Evolutionary conservation across 2,113 vertebrate genomes (phyloP), one percentile per base, ranked within the genome.

Genomic region (Ceyx margarethae): DNA sequence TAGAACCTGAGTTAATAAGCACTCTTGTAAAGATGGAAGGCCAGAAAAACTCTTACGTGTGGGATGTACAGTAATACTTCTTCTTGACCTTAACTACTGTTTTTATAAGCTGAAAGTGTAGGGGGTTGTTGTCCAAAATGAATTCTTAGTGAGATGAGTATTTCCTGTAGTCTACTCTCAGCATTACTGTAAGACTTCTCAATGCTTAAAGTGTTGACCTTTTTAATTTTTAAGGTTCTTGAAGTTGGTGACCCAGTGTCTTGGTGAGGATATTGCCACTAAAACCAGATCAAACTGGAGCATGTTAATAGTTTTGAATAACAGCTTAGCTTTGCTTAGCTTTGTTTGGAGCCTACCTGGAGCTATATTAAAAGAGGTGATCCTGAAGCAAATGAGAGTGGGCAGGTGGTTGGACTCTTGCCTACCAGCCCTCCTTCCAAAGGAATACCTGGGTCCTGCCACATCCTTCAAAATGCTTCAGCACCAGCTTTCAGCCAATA

Each of bases 221-320:
- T 12, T 40, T 74, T 25, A 18, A 6, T n/a, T 78, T 85, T 78
- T 3, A 17, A 9, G 11, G 2, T 51, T 82, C 19, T 77, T 67
- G 28, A 73, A 68, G 31, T 13, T 18, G 7, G 13, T 61, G 64
- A 33, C 4, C 14, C 1, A 1, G 4, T 74, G n/a, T 37, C 42
- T 33, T 35, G 57, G 31, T 54, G 45, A 73, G 31, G 12, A 25
- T 1, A 0, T 5, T 1, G 0, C 7, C 3, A 19, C 21, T 88
- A 60, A 25, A 42, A 46, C 3, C 13, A 25, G 16, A 7, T 37
- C 0, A 3, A 18, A 68, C 15, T 57, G 17, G 22, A 69, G 14
- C 7, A 8, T 35, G 2, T 50, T 45, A 56, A 3, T 82, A 6
- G 35, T 5, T 5, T 68, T 58, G 12, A 86, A 3, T 56, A 72